Percentiles rank a stretch among this genome's conserved stretches.
Conservation (phyloP, 2,888 invertebrate genomes). For the Cantharis rufa region DNA sequence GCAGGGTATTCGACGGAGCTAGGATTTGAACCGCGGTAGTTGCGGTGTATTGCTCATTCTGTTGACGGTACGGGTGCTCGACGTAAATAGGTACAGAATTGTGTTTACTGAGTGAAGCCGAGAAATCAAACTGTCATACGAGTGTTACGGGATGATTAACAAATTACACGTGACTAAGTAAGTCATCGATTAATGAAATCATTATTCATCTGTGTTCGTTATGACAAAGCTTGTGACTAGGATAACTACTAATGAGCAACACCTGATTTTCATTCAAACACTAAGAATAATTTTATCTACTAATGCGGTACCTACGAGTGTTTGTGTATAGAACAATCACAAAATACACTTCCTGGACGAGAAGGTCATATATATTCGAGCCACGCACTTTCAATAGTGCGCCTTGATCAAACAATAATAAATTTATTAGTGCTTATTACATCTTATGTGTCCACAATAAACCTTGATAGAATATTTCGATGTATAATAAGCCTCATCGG, state of each 20-base stretch:
- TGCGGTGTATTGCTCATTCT: too few species aligned
- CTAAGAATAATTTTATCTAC: background rate
- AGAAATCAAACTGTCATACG: too few species aligned
- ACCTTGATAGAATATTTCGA: background rate
- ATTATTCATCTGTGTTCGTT: background rate
- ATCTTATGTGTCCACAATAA: background rate
- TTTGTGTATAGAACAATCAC: background rate
- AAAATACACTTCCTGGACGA: background rate
- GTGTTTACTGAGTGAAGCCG: too few species aligned
- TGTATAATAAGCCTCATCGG: background rate
- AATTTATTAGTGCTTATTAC: background rate
- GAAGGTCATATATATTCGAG: background rate
- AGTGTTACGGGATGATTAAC: background rate
- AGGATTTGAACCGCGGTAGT: too few species aligned
- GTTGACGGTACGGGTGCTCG: too few species aligned
- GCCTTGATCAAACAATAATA: background rate
- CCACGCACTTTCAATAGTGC: background rate
- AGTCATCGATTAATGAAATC: background rate
- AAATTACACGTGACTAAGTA: background rate
- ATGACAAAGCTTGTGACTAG: background rate
- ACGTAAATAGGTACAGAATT: too few species aligned
- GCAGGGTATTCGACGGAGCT: too few species aligned
- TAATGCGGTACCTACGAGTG: background rate
- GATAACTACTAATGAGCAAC: background rate
- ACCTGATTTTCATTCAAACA: background rate